These are phyloP conservation scores for Nyctibius bracteatus DNA, from an alignment of 2,113 vertebrate genomes.

Conservation along the genomic window DNA sequence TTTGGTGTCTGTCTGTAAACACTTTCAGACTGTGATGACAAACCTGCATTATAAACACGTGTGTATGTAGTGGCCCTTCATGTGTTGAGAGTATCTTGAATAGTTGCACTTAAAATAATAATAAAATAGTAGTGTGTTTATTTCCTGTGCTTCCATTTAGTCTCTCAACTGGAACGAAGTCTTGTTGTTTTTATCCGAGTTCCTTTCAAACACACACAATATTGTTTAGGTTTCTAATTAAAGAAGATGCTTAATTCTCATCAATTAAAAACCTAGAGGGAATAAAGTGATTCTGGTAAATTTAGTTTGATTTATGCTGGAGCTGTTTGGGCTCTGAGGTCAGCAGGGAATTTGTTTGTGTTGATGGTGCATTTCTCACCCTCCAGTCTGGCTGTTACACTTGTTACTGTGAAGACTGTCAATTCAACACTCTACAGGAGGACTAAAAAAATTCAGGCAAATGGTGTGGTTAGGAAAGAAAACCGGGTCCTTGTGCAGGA, in stretches of 20 bases:
- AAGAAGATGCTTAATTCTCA: background rate
- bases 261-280: background rate
- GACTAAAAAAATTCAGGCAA: background rate
- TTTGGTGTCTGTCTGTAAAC: constrained; percentile 13
- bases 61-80: background rate
- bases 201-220: background rate
- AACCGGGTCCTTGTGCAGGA: rapidly evolving
- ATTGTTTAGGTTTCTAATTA: background rate
- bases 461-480: background rate
- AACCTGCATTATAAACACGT: background rate
- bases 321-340: rapidly evolving
- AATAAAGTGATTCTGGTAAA: background rate
- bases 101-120: background rate
- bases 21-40: background rate
- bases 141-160: background rate
- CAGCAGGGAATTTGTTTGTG: background rate
- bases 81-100: background rate
- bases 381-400: background rate
- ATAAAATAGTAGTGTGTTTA: background rate
- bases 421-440: background rate
- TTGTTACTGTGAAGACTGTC: background rate
- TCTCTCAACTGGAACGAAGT: background rate
- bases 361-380: background rate
- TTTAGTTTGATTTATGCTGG: background rate
- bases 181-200: background rate